These are phyloP conservation scores for Cantharis rufa DNA, from an alignment of 2,888 invertebrate genomes.

Conservation along the genomic window DNA sequence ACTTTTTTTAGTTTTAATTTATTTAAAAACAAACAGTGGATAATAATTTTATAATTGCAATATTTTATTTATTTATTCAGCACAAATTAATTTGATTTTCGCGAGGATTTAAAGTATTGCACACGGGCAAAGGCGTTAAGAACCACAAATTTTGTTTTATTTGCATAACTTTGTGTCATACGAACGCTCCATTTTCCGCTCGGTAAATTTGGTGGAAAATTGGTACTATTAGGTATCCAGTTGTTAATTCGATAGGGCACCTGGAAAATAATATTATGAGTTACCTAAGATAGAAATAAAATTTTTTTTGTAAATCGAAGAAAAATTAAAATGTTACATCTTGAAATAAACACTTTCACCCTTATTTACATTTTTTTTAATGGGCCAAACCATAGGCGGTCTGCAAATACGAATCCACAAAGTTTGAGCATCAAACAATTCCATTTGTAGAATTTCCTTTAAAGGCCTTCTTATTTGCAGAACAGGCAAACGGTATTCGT, in stretches of 20 bases:
- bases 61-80: too few species aligned
- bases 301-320: too few species aligned
- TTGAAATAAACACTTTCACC: background rate
- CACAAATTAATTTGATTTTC: background rate
- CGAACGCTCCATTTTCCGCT: slow-evolving; percentile 8
- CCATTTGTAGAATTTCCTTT: background rate
- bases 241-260: slow-evolving; percentile 1
- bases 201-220: slow-evolving; percentile 11
- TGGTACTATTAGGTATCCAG: slow-evolving; percentile 10
- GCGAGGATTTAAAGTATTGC: background rate
- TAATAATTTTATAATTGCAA: too few species aligned
- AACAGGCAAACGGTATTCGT: background rate
- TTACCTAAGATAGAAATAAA: background rate
- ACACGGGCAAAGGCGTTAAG: background rate
- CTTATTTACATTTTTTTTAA: slow-evolving; percentile 2
- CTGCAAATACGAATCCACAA: background rate
- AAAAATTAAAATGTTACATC: background rate
- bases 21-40: too few species aligned
- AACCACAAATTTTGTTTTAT: background rate
- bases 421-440: background rate
- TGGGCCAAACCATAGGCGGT: slow-evolving; percentile 9
- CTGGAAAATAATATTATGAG: background rate
- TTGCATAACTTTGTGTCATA: background rate
- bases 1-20: too few species aligned
- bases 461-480: background rate